These are phyloP conservation scores for Lypha dubia DNA, from an alignment of 2,888 invertebrate genomes.

Conservation along the genomic window DNA sequence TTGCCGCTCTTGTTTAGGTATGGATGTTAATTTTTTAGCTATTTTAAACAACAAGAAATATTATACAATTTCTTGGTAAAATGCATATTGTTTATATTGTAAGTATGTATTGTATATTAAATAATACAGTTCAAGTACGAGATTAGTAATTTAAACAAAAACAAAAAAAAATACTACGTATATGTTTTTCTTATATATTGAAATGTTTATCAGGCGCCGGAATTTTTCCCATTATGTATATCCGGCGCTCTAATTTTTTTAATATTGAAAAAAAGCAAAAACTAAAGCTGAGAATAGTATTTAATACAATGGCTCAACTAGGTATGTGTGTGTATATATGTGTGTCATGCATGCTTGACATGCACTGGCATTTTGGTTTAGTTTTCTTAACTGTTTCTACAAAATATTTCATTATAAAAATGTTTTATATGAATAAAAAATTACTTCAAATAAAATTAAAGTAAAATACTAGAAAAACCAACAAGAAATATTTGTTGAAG, in stretches of 20 bases:
- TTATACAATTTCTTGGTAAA: slow-evolving; percentile 25
- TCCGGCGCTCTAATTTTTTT: slow-evolving; percentile 67
- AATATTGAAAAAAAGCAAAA: slow-evolving; percentile 2
- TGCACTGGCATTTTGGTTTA: slow-evolving; percentile 3
- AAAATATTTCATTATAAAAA: slow-evolving; percentile 43
- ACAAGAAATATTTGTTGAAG: slow-evolving; percentile 12
- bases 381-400: background rate
- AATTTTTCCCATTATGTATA: slow-evolving; percentile 45
- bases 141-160: slow-evolving; percentile 3
- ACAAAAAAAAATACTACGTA: background rate
- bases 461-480: slow-evolving; percentile 13
- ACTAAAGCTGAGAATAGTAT: slow-evolving; percentile 1
- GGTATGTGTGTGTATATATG: slow-evolving; percentile 45
- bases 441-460: background rate
- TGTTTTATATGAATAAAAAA: slow-evolving; percentile 4
- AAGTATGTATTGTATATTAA: background rate
- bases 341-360: slow-evolving; percentile 45
- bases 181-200: background rate
- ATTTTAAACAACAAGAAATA: slow-evolving; percentile 7
- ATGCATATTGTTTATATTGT: background rate
- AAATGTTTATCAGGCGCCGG: slow-evolving; percentile 63
- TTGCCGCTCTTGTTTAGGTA: no score
- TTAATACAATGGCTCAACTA: slow-evolving; percentile 15
- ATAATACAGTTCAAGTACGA: slow-evolving; percentile 40
- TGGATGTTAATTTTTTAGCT: no score